Conservation (phyloP, 2,113 vertebrate species). For the Gymnobelideus leadbeateri region DNA sequence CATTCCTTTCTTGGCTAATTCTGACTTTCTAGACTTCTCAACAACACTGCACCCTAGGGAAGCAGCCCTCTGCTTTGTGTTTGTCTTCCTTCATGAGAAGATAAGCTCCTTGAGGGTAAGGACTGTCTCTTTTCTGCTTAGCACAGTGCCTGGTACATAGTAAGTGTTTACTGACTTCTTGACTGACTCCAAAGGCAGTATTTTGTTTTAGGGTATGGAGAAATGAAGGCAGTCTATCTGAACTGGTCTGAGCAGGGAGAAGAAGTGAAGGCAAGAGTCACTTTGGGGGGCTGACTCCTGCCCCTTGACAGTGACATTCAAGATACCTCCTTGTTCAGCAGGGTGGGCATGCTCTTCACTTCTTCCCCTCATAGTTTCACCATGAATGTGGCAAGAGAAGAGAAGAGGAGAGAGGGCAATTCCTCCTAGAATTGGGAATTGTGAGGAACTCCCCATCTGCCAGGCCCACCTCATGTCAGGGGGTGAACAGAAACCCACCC, state of each 20-base stretch:
- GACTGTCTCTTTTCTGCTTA: neutral
- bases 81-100: no score
- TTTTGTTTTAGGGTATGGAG: neutral
- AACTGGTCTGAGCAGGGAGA: neutral
- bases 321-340: neutral
- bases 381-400: neutral
- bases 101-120: neutral
- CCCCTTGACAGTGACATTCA: neutral
- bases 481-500: neutral
- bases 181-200: neutral
- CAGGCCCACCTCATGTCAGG: neutral
- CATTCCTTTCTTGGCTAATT: no score
- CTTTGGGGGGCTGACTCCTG: neutral
- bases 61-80: neutral
- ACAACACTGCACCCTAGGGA: neutral
- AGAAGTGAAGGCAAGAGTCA: neutral
- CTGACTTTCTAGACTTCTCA: neutral
- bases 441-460: neutral
- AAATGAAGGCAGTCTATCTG: neutral
- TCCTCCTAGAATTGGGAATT: neutral
- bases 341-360: neutral
- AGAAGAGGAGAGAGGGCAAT: neutral
- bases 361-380: neutral
- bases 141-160: neutral
- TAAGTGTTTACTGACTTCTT: neutral